These are phyloP conservation scores for Platycheirus rosarum DNA, from an alignment of 2,888 invertebrate genomes.

Conservation along the genomic window DNA sequence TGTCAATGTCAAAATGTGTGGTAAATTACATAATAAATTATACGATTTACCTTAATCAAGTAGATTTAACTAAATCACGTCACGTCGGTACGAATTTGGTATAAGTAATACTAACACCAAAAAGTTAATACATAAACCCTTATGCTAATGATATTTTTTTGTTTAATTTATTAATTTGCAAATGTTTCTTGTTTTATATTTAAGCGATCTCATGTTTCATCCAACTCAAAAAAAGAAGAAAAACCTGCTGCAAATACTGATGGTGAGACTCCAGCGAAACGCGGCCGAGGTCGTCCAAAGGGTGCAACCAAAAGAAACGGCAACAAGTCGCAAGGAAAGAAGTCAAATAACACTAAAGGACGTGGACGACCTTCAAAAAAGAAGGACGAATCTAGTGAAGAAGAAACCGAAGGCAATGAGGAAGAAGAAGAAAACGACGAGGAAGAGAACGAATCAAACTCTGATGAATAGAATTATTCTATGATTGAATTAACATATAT, in stretches of 20 bases:
- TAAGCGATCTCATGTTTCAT: slow-evolving; percentile 82
- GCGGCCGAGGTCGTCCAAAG: slow-evolving; percentile 85
- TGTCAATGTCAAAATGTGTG: too few species aligned
- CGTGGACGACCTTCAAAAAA: slow-evolving; percentile 75
- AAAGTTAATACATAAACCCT: too few species aligned
- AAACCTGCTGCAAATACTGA: slow-evolving; percentile 84
- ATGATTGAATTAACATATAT: slow-evolving; percentile 18
- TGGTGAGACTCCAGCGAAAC: slow-evolving; percentile 84
- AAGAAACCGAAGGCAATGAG: slow-evolving; percentile 75
- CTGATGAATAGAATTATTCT: slow-evolving; percentile 74
- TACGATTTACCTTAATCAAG: too few species aligned
- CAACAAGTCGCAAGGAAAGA: slow-evolving; percentile 75
- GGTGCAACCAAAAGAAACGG: slow-evolving; percentile 84
- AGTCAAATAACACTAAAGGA: slow-evolving; percentile 67
- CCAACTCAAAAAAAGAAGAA: slow-evolving; percentile 83
- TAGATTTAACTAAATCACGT: too few species aligned
- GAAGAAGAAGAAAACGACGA: slow-evolving; percentile 75
- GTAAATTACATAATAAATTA: too few species aligned
- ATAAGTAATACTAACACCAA: too few species aligned
- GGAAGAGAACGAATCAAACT: slow-evolving; percentile 75
- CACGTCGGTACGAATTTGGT: too few species aligned
- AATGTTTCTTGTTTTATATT: not conserved
- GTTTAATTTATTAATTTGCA: too few species aligned
- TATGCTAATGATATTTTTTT: too few species aligned
- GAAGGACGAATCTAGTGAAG: slow-evolving; percentile 75